Percentiles rank a stretch among this genome's conserved stretches.
These are phyloP conservation scores for Colius striatus DNA, from an alignment of 2,113 vertebrate species.

Conservation along the genomic window DNA sequence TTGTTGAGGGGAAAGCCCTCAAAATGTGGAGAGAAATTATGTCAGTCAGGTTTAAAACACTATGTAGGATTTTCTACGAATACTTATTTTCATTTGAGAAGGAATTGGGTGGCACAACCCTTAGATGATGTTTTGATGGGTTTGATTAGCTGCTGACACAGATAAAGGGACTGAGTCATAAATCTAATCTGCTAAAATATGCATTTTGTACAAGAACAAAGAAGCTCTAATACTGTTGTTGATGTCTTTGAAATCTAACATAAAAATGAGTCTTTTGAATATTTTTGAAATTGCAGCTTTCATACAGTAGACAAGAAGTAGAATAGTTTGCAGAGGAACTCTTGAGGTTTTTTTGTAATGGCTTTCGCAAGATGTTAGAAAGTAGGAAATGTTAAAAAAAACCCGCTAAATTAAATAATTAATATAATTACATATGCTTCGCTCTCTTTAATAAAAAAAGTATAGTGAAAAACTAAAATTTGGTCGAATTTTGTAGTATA, in stretches of 20 bases:
- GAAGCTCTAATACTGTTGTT: constrained; percentile 47
- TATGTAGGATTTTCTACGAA: constrained; percentile 11
- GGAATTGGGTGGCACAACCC: constrained; percentile 26
- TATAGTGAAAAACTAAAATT: not conserved
- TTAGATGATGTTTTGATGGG: constrained; percentile 66
- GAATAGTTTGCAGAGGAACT: constrained; percentile 55
- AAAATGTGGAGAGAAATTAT: not conserved
- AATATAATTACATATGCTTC: not conserved
- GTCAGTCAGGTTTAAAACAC: not conserved
- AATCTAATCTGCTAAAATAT: constrained; percentile 51
- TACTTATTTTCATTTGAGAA: constrained; percentile 56
- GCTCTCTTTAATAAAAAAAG: constrained; percentile 8
- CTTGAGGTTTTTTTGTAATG: constrained; percentile 16
- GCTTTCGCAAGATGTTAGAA: constrained; percentile 38
- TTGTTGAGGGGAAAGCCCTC: not conserved
- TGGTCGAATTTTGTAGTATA: not conserved
- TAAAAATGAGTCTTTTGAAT: constrained; percentile 25
- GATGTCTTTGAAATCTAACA: constrained; percentile 48
- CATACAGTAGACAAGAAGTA: constrained; percentile 44
- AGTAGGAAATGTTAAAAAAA: not conserved
- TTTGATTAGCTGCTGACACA: constrained; percentile 59
- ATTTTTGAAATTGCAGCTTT: constrained; percentile 66
- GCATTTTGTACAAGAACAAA: constrained; percentile 66
- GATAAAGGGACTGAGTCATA: constrained; percentile 58
- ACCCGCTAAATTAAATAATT: not conserved